phyloP scores from a whole-genome alignment of 2,888 invertebrate species.

The Galeruca laticollis region DNA sequence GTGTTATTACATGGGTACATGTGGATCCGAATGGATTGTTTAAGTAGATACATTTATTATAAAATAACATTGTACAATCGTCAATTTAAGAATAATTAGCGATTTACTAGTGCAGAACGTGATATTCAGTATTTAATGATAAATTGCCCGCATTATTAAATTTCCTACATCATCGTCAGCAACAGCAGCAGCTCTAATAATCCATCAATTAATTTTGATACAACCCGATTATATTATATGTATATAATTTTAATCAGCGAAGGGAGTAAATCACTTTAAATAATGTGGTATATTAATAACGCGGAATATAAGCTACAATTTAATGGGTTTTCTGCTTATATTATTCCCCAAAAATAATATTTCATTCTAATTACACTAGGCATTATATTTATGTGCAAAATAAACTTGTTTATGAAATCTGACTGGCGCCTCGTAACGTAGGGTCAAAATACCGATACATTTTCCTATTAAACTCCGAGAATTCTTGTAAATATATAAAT shows the following conservation, averaged over 20 bases:
- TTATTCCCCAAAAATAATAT: constrained; percentile 66
- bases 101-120: background rate
- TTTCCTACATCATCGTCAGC: constrained; percentile 12
- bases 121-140: constrained; percentile 15
- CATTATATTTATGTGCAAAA: constrained; percentile 65
- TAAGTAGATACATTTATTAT: background rate
- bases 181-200: constrained; percentile 29
- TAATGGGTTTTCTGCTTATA: constrained; percentile 60
- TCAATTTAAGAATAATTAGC: background rate
- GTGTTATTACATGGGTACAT: too few relatives aligned
- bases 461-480: constrained; percentile 51
- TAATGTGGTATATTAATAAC: constrained; percentile 62
- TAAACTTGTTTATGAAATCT: constrained; percentile 67
- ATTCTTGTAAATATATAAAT: constrained; percentile 48
- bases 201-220: constrained; percentile 42
- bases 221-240: constrained; percentile 41
- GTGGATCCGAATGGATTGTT: background rate
- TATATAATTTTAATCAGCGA: constrained; percentile 51
- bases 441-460: constrained; percentile 66
- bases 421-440: constrained; percentile 61
- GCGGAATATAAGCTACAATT: constrained; percentile 54
- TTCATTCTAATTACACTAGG: constrained; percentile 65
- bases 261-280: constrained; percentile 60
- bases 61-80: background rate
- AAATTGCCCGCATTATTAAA: constrained; percentile 25